Base-by-base conservation (phyloP, 2,888 invertebrate species). In the Nycteola revayana region DNA sequence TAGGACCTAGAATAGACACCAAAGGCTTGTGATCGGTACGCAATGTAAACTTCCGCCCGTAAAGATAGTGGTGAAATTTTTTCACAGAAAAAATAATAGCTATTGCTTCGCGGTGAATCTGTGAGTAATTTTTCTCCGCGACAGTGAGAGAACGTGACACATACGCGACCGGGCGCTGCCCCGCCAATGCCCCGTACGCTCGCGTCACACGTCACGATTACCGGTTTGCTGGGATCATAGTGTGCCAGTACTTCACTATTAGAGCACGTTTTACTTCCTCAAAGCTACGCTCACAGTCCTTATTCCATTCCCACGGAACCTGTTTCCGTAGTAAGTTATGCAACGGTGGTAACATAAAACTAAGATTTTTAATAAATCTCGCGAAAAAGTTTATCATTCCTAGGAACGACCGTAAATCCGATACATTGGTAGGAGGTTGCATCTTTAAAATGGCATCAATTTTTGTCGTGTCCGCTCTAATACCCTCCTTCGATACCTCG, bases 81-180 rank as follows among this genome's bases (percentile, higher is more conserved):
- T 36, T 30, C 1, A 39, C 27, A 7, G 7, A 7, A 20, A 39
- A 42, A 1, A 43, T 36, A 1, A 42, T 44, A 0, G 39, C 42
- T 14, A 42, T n/a, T 0, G 42, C 43, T 8, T 49, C 42, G 0
- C 30, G 18, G 10, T 49, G 40, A 25, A 43, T 51, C 10, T 52
- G 49, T 0, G 40, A 40, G 25, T 66, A 66, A 6, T 49, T 41
- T 9, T 41, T 42, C 27, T 65, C 63, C 0, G 55, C 42, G 1
- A 10, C 29, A 1, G 38, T 42, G 0, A 64, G 38, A 1, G 53
- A 41, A 2, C 59, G 41, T 3, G 58, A 60, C 3, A 38, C 50
- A 26, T 43, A 65, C 0, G 48, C 49, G 2, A 60, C 40, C 4
- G 56, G 53, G 3, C 51, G 55, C 36, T 59, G 55, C 58, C 2